Percentiles rank a stretch among this genome's conserved stretches.
phyloP scores from a whole-genome alignment of 2,113 vertebrate species.

The Neopipo cinnamomea region DNA sequence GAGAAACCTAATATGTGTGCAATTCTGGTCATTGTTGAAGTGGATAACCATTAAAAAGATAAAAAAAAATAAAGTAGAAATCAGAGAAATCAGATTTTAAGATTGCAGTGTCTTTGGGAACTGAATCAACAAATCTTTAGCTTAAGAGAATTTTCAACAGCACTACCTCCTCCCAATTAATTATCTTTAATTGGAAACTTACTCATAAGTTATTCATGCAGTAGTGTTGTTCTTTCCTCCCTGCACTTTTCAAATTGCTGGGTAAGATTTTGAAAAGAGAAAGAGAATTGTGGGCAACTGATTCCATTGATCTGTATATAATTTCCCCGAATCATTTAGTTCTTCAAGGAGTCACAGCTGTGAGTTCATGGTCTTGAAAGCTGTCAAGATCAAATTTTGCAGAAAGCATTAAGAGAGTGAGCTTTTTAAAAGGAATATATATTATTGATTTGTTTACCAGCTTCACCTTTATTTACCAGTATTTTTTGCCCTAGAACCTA shows the following conservation, averaged over 20 bases:
- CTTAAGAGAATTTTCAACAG: not conserved
- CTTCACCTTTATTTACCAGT: not conserved
- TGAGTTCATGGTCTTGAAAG: not conserved
- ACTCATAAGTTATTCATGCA: fast-evolving
- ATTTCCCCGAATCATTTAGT: not conserved
- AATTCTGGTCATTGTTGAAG: not conserved
- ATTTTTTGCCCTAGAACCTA: not conserved
- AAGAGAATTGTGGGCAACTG: not conserved
- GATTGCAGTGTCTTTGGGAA: not conserved
- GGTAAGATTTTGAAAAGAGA: not conserved
- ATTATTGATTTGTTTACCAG: not conserved
- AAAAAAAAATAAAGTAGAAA: not conserved
- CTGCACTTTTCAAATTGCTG: not conserved
- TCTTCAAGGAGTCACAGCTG: not conserved
- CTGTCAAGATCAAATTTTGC: not conserved
- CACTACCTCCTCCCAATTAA: not conserved
- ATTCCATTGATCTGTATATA: not conserved
- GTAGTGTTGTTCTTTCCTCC: not conserved
- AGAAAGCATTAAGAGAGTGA: not conserved
- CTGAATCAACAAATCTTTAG: not conserved
- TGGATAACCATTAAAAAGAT: not conserved
- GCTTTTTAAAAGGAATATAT: not conserved
- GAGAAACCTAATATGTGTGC: not conserved
- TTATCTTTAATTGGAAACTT: not conserved
- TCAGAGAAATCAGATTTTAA: not conserved